phyloP scores from a whole-genome alignment of 2,797 vertebrate genomes.

The Semotilus atromaculatus region DNA sequence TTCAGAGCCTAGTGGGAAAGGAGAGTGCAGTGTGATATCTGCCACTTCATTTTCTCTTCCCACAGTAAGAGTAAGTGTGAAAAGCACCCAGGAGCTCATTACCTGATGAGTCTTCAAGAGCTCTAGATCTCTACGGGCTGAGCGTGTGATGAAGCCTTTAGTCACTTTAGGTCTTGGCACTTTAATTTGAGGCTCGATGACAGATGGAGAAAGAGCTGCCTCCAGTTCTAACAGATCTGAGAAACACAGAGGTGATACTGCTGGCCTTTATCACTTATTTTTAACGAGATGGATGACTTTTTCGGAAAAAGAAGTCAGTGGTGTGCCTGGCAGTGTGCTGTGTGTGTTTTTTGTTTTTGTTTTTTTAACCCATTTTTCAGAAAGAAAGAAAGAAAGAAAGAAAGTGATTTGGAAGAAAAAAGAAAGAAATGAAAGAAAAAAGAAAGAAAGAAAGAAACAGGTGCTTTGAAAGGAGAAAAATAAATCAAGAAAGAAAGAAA shows the following conservation, averaged over 20 bases:
- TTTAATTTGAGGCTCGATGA: constrained; percentile 70
- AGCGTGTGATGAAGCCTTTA: constrained; percentile 70
- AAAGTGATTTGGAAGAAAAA: neutral
- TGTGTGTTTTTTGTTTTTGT: too few relatives aligned
- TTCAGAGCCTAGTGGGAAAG: constrained; percentile 74
- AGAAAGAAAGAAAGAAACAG: too few relatives aligned
- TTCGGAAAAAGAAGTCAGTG: neutral
- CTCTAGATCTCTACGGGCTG: constrained; percentile 71
- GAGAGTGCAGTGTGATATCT: neutral
- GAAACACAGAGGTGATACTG: constrained; percentile 1
- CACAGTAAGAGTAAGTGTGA: constrained; percentile 8
- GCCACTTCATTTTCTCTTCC: neutral
- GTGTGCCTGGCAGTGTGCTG: neutral
- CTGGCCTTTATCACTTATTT: neutral
- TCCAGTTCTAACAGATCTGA: constrained; percentile 85
- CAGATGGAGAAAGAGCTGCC: constrained; percentile 73
- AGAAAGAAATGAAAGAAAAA: too few relatives aligned
- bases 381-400: too few relatives aligned
- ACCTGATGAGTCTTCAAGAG: constrained; percentile 85
- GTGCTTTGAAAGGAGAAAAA: too few relatives aligned
- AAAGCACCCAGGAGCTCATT: constrained; percentile 47
- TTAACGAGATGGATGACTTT: neutral
- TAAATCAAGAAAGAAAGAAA: too few relatives aligned
- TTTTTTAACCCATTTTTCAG: rapidly evolving
- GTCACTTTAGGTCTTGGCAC: constrained; percentile 69